Percentiles rank a stretch among this genome's conserved stretches.
phyloP scores from a whole-genome alignment of 2,888 invertebrate genomes.

The Polymixis flavicincta region DNA sequence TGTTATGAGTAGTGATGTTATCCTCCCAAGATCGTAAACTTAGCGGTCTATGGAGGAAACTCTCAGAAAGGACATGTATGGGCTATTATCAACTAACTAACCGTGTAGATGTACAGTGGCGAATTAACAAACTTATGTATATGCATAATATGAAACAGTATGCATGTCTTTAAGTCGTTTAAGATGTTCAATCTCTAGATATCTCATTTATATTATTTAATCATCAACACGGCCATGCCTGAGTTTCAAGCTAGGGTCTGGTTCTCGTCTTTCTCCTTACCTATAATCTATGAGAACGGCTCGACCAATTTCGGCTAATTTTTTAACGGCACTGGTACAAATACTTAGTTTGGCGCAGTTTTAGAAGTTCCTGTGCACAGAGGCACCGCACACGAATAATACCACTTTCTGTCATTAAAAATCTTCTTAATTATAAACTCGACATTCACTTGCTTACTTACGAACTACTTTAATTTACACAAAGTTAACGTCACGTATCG shows the following conservation, averaged over 20 bases:
- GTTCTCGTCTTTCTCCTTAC: background rate
- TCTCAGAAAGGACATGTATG: conserved; percentile 26
- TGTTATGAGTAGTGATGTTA: conserved; percentile 31
- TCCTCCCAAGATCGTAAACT: conserved; percentile 24
- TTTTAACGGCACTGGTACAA: too few relatives aligned
- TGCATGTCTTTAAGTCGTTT: background rate
- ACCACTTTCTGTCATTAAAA: too few relatives aligned
- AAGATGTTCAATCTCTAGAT: background rate
- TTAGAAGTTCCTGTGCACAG: too few relatives aligned
- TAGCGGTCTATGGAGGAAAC: conserved; percentile 15
- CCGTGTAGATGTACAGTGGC: conserved; percentile 11
- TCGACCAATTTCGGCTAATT: too few relatives aligned
- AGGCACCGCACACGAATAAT: too few relatives aligned
- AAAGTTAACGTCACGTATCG: too few relatives aligned
- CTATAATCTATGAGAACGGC: too few relatives aligned
- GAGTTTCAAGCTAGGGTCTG: background rate
- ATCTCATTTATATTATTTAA: background rate
- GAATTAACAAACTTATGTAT: conserved; percentile 25
- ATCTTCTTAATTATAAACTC: too few relatives aligned
- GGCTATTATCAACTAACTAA: conserved; percentile 38
- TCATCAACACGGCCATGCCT: background rate
- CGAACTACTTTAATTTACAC: too few relatives aligned
- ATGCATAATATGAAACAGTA: background rate
- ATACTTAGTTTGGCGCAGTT: too few relatives aligned
- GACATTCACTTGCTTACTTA: too few relatives aligned